Evolutionary conservation across 2,113 vertebrate genomes (phyloP).

Genomic region (Pedetes capensis): DNA sequence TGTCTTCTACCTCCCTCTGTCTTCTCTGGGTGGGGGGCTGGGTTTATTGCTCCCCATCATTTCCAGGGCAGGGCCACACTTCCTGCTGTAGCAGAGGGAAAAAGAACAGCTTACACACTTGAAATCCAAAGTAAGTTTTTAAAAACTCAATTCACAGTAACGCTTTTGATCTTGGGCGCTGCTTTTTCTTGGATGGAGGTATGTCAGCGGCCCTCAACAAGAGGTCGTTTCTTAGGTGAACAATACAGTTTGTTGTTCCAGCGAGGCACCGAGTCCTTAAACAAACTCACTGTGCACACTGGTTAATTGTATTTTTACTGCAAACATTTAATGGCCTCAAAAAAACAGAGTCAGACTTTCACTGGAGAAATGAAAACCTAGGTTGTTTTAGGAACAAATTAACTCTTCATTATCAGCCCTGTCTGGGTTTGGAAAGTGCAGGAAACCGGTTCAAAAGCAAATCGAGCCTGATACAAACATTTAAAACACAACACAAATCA

Average conservation of each 20-base stretch:
- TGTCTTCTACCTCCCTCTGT: not conserved
- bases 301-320: conserved; percentile 51
- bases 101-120: not conserved
- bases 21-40: not conserved
- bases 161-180: not conserved
- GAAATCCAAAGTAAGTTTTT: not conserved
- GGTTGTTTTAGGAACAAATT: conserved; percentile 39
- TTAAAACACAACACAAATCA: not conserved
- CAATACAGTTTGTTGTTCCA: not conserved
- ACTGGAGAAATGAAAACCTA: not conserved
- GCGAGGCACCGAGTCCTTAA: conserved; percentile 23
- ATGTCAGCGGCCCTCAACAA: not conserved
- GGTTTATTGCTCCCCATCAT: not conserved
- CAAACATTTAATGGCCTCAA: conserved; percentile 48
- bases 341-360: not conserved
- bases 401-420: conserved; percentile 10
- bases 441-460: not conserved
- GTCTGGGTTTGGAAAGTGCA: not conserved
- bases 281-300: not conserved
- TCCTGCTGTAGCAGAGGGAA: not conserved
- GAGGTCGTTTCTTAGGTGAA: not conserved
- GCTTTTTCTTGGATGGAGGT: conserved; percentile 33
- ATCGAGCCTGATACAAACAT: not conserved
- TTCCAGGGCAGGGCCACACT: not conserved
- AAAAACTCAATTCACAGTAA: not conserved